phyloP scores from a whole-genome alignment of 2,888 invertebrate genomes.

The Tiphia femorata region DNA sequence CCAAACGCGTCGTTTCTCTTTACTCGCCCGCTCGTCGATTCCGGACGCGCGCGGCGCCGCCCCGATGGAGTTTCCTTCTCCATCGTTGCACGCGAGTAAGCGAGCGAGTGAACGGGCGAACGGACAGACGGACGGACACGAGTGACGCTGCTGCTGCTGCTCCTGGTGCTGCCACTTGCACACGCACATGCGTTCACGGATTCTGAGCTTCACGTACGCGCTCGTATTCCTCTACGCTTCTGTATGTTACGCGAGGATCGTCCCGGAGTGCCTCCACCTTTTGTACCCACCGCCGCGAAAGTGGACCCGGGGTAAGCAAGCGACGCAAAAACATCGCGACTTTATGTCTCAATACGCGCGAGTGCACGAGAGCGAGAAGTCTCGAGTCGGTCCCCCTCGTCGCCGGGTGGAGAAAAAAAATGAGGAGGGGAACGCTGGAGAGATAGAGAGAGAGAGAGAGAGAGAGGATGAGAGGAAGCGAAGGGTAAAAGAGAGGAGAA shows the following conservation, averaged over 20 bases:
- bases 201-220: constrained; percentile 25
- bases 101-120: no score
- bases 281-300: background rate
- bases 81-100: background rate
- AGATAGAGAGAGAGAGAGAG: constrained; percentile 10
- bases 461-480: background rate
- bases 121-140: no score
- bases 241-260: constrained; percentile 22
- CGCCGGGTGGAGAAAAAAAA: background rate
- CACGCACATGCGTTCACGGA: background rate
- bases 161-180: background rate
- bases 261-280: background rate
- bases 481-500: constrained; percentile 3
- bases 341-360: constrained; percentile 52
- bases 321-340: constrained; percentile 49
- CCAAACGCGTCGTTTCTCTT: no score
- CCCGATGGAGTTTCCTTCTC: background rate
- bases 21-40: constrained; percentile 30
- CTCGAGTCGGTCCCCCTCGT: constrained; percentile 15
- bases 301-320: constrained; percentile 40
- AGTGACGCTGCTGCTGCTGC: no score
- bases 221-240: constrained; percentile 40
- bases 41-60: constrained; percentile 18
- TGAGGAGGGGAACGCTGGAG: constrained; percentile 1
- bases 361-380: constrained; percentile 26